Evolutionary conservation across 2,888 invertebrate genomes (phyloP).

Genomic region (Ditylenchus weischeri): DNA sequence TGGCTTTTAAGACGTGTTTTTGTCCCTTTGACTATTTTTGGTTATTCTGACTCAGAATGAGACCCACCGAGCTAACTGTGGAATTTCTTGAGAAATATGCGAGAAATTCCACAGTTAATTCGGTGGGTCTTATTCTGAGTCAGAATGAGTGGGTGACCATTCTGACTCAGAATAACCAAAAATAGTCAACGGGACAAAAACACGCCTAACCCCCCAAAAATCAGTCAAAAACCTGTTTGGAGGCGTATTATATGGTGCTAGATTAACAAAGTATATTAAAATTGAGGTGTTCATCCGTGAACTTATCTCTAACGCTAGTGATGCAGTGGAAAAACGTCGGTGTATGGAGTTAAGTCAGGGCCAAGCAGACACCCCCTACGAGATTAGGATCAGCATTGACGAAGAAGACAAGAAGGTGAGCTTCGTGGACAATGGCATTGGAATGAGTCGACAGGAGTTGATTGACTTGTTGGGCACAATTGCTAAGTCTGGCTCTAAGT

Average conservation of each 20-base stretch:
- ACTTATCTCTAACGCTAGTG: constrained; percentile 91
- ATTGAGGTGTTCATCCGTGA: constrained; percentile 86
- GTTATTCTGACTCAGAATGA: too few species aligned
- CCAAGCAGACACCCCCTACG: constrained; percentile 68
- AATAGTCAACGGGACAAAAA: too few species aligned
- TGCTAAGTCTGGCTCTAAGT: constrained; percentile 89
- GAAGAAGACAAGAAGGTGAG: constrained; percentile 72
- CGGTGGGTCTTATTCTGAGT: too few species aligned
- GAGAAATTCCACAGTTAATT: too few species aligned
- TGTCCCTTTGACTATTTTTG: too few species aligned
- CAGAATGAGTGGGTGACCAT: too few species aligned
- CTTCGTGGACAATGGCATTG: constrained; percentile 65
- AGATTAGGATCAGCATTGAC: constrained; percentile 83
- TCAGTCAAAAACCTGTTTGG: too few species aligned
- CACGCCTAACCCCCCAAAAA: too few species aligned
- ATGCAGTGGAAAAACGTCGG: constrained; percentile 89
- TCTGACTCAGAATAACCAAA: too few species aligned
- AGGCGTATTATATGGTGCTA: neutral
- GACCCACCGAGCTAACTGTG: too few species aligned
- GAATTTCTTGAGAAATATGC: too few species aligned
- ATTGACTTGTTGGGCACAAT: constrained; percentile 88
- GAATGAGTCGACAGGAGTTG: constrained; percentile 89
- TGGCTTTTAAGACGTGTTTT: too few species aligned
- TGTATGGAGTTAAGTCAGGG: constrained; percentile 66
- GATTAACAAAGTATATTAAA: constrained; percentile 11